Evolutionary conservation across 2,888 invertebrate species (phyloP).

Genomic region (Zygaena filipendulae): DNA sequence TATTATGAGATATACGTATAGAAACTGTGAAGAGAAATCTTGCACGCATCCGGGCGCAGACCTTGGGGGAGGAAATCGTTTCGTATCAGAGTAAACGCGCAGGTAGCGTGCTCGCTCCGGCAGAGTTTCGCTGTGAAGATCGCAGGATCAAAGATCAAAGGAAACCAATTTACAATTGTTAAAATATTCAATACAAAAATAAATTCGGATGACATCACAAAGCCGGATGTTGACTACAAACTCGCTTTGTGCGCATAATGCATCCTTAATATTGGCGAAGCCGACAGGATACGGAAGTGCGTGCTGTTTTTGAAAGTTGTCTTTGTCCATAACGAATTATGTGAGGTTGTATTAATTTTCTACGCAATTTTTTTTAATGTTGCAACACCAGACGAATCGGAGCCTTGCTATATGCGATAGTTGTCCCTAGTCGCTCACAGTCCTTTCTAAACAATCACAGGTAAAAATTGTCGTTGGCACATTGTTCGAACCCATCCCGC

Average conservation of each 20-base stretch:
- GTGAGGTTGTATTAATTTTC: constrained; percentile 33
- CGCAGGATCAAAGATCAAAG: too few relatives aligned
- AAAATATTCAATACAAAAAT: constrained; percentile 11
- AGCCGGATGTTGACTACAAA: constrained; percentile 61
- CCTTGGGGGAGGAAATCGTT: constrained; percentile 45
- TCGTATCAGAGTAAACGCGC: constrained; percentile 27
- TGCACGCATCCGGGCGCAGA: constrained; percentile 40
- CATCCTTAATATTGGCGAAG: constrained; percentile 36
- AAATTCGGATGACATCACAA: constrained; percentile 23
- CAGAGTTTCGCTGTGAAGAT: too few relatives aligned
- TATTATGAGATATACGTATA: constrained; percentile 31
- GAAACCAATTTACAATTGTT: too few relatives aligned
- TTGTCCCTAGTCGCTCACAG: too few relatives aligned
- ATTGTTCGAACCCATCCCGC: constrained; percentile 47
- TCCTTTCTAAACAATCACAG: constrained; percentile 58
- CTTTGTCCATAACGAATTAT: constrained; percentile 29
- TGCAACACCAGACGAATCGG: constrained; percentile 39
- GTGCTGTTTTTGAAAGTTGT: constrained; percentile 31
- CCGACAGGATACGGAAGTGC: constrained; percentile 50
- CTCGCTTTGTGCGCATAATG: constrained; percentile 41
- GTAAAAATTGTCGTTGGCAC: constrained; percentile 46
- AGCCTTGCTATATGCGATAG: too few relatives aligned
- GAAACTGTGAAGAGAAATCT: constrained; percentile 53
- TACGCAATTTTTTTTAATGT: constrained; percentile 24
- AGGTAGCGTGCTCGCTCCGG: constrained; percentile 29